Evolutionary conservation across 2,113 vertebrate species (phyloP), one percentile per base, ranked within the genome.

Genomic region (Myotis lucifugus): DNA sequence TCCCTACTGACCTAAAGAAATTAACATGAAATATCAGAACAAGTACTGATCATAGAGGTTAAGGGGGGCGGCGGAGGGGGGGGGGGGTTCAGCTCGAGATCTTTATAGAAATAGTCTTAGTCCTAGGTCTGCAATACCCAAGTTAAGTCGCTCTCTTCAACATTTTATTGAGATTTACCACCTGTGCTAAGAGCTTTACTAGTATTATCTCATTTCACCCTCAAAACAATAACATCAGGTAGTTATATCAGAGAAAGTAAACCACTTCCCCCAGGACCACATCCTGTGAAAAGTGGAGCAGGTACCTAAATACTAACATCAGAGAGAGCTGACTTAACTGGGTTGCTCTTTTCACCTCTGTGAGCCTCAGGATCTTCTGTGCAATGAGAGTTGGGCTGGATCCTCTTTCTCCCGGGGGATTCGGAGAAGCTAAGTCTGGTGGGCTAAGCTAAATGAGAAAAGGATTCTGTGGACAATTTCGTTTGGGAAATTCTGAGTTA

Each of bases 1-100:
- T 17, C 34, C 17, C 19, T 54, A 18, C 40, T 32, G 46, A 66
- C 19, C 52, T 88, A 67, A 67, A 91, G 19, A 59, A 66, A 96
- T 34, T 59, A 46, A 56, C 8, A 2, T 12, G 77, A 79, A 67
- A 21, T 61, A 72, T 2, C 14, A 34, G n/a, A 61, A 66, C 59
- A 56, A 29, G 11, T 12, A 25, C 34, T 88, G 61, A 56, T 77
- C 59, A 21, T 13, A 61, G 79, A 46, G 7, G 9, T 86, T 23
- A 61, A 59, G 23, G 19, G 23, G 3, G 56, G 40, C 0, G 37
- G 40, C 0, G 0, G 9, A 3, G 8, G 50, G 19, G 0, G 9
- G 6, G 8, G 50, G 19, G 50, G 67, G 18, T 46, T 83, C 64
- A 42, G 25, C 25, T 1, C 46, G 27, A 64, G 19, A 15, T 84